These are phyloP conservation scores for Apodemus sylvaticus DNA, from an alignment of 2,113 vertebrate species.

Conservation along the genomic window DNA sequence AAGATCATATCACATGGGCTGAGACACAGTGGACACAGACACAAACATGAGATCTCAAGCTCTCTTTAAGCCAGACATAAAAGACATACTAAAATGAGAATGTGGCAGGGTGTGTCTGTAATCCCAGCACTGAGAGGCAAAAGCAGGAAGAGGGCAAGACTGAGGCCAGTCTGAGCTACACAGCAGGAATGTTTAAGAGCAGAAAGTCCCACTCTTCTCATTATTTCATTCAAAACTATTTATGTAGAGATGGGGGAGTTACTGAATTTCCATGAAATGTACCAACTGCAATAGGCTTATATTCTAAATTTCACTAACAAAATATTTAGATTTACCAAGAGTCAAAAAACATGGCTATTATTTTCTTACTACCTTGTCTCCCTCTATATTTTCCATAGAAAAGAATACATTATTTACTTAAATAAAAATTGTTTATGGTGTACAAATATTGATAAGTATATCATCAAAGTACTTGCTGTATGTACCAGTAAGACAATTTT, in stretches of 20 bases:
- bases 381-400: not conserved
- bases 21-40: not conserved
- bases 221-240: conserved; percentile 33
- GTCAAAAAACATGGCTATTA: not conserved
- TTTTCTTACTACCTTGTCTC: not conserved
- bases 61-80: not conserved
- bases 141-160: not conserved
- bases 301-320: not conserved
- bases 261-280: not conserved
- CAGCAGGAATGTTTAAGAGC: not conserved
- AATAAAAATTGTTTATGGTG: not conserved
- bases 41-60: not conserved
- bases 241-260: not conserved
- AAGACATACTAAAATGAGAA: not conserved
- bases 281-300: not conserved
- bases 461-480: not conserved
- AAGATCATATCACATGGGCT: not conserved
- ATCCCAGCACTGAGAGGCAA: not conserved
- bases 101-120: not conserved
- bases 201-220: not conserved
- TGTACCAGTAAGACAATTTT: not conserved
- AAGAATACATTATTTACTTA: conserved; percentile 10
- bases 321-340: not conserved
- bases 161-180: not conserved
- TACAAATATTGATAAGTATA: not conserved